Evolutionary conservation across 2,113 vertebrate genomes (phyloP).

Genomic region (Anguilla japonica): DNA sequence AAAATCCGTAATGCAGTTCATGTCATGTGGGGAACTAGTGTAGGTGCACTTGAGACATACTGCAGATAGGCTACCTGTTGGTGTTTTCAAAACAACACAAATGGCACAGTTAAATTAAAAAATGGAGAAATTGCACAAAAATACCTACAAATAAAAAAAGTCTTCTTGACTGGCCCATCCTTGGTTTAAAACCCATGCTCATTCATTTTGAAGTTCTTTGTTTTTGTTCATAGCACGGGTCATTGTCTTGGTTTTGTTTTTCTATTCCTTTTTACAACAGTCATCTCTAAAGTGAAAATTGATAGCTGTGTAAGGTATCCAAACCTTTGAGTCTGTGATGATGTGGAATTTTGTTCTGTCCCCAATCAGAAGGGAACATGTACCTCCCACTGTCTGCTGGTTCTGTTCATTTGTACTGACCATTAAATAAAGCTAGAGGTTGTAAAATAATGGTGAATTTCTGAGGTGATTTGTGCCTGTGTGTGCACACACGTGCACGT

Average conservation of each 20-base stretch:
- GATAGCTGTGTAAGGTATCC: conserved; percentile 22
- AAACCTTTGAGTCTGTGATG: conserved; percentile 42
- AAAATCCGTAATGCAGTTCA: not conserved
- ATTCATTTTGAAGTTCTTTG: conserved; percentile 19
- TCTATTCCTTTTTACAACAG: conserved; percentile 37
- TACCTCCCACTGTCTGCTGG: conserved; percentile 59
- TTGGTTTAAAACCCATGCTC: conserved; percentile 11
- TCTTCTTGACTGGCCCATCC: not conserved
- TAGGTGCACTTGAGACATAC: not conserved
- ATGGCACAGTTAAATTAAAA: not conserved
- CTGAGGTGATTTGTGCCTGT: conserved; percentile 27
- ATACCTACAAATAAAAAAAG: not conserved
- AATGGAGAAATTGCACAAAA: not conserved
- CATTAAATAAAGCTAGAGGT: conserved; percentile 83
- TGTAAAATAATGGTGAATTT: not conserved
- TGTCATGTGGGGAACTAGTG: not conserved
- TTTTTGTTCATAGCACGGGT: conserved; percentile 32
- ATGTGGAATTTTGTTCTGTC: conserved; percentile 48
- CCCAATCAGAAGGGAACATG: conserved; percentile 39
- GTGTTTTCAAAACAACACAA: not conserved
- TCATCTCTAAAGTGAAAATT: conserved; percentile 46
- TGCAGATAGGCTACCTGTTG: not conserved
- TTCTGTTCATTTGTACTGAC: conserved; percentile 78
- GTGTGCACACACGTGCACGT: conserved; percentile 54
- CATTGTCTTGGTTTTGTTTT: not conserved